Base-by-base conservation (phyloP, 1,140 invertebrate genomes). In the Pissodes strobi region DNA sequence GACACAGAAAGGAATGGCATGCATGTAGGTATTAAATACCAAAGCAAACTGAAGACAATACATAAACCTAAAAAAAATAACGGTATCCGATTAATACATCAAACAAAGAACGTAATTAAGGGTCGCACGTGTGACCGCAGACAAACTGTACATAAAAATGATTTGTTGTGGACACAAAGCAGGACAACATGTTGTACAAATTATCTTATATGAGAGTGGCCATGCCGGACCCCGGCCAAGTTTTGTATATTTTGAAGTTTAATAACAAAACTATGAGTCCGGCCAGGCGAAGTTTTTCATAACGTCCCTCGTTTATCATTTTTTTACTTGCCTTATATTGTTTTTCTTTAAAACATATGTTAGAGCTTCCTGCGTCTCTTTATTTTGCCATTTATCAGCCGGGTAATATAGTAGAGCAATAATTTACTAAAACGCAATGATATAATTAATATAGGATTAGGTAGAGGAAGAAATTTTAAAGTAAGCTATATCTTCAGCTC, bases 201-300 rank as follows among this genome's bases (percentile, higher is more conserved):
- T 61, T 61, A 61, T 61, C 58, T 61, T 61, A 61, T 61, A 61
- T 61, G 48, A 61, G 27, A 52, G 43, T 49, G 58, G 58, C 51
- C 58, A 38, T n/a, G 51, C 51, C 21, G 41, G 49, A 49, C 55
- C 61, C 52, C 18, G 38, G 61, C 38, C 51, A 45, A 64, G 25
- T 64, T 64, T 64, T 64, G 61, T 64, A 64, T 64, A 64, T 64
- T 64, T 64, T 64, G 51, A 64, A 64, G 21, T 64, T 64, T 61
- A 48, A 61, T 61, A 61, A 51, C 58, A 45, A 61, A 61, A 61
- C 58, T 61, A 61, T 61, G 58, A 61, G 57, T 27, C n/a, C 10
- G 17, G 23, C 13, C 23, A n/a, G 13, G 39, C 5, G 1, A 45
- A 59, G 12, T 46, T 59, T 59, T 59, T 59, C 57, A 59, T 59